Evolutionary conservation across 1,140 invertebrate species (phyloP), one percentile per base, ranked within the genome.

Genomic region (Muscidifurax raptorellus): DNA sequence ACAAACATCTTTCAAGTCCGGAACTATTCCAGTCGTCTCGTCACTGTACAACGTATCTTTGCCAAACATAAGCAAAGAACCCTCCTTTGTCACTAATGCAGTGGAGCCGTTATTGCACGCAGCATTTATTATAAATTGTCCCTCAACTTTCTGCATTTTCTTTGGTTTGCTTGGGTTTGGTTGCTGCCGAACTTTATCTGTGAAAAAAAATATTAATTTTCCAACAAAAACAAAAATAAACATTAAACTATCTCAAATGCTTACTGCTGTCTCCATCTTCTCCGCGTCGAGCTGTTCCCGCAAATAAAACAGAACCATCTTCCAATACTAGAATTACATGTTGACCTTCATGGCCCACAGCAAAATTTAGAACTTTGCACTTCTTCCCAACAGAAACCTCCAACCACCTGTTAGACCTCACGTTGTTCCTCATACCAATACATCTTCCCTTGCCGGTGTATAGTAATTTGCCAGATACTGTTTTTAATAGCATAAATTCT

Each of bases 21-120:
- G 94, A 12, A 97, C 96, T 27, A 93, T 89, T 94, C 96, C 96
- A 82, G 95, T 95, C 15, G 94, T 92, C 32, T 95, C 93, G 93
- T 99, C 98, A 90, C 97, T 97, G 91, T 99, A 96, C 9, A 96
- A 94, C 7, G 97, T 97, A 93, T 99, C 98, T 93, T 99, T 99
- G 30, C 98, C 98, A 92, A 98, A 99, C 96, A 99, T 97, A 66
- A 97, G 95, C 1, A 99, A 92, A 87, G 97, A 96, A 0, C 98
- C 98, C 81, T 97, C 96, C 89, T 96, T 96, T 13, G 97, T 98
- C 0, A 99, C 96, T 66, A 99, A 94, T 32, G 98, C 98, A 44
- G 97, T 98, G 25, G 97, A 98, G 10, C 98, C 98, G 94, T 98
- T 98, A 92, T 99, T 99, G 90, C 98, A 99, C 6, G 98, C 97